These are phyloP conservation scores for Pollimyrus isidori DNA, from an alignment of 2,113 vertebrate genomes.

Conservation along the genomic window DNA sequence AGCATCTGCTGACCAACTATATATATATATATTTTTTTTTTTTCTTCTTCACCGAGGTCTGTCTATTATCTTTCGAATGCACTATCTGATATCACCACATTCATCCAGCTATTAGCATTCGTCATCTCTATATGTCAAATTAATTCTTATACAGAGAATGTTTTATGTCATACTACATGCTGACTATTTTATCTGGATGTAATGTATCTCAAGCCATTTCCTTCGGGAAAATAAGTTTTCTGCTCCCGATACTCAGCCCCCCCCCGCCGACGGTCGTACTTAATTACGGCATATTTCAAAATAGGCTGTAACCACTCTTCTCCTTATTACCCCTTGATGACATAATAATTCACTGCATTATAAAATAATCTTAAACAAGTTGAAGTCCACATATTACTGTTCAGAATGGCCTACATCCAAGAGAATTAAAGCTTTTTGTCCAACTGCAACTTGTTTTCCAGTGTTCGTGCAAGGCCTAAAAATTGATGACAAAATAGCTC, in stretches of 20 bases:
- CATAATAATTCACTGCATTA: background rate
- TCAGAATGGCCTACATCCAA: background rate
- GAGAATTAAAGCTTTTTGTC: background rate
- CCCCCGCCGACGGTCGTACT: background rate
- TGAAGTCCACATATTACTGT: background rate
- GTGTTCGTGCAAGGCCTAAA: background rate
- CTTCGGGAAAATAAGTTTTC: background rate
- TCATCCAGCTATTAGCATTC: background rate
- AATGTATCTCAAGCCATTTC: background rate
- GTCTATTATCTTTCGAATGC: background rate
- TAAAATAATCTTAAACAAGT: background rate
- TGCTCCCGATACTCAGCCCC: background rate
- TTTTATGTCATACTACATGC: background rate
- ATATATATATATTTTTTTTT: no score
- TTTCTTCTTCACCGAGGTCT: background rate
- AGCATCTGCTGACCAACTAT: background rate
- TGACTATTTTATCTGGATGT: background rate
- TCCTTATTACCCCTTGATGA: background rate
- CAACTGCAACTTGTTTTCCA: background rate
- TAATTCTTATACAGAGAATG: background rate
- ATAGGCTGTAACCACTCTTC: background rate
- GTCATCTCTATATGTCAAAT: background rate
- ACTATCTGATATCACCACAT: background rate
- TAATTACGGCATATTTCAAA: background rate
- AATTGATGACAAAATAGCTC: background rate